phyloP scores from a whole-genome alignment of 1,140 invertebrate species.

The Schlechtendalia chinensis region DNA sequence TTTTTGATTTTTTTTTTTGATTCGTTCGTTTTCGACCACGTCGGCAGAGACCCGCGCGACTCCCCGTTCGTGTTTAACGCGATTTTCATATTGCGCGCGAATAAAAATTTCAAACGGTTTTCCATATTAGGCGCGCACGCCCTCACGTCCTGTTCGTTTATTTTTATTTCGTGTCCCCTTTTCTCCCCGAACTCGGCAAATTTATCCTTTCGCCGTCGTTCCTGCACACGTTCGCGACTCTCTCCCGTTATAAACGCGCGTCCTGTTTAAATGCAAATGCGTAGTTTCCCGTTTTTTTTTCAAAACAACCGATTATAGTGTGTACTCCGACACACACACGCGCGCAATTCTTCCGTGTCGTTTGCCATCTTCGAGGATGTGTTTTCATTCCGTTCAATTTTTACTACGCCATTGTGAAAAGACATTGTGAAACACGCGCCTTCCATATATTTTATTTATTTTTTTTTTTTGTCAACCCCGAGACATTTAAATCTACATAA shows the following conservation, averaged over 20 bases:
- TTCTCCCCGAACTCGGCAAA: neutral
- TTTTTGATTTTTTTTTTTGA: too few species aligned
- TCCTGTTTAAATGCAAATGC: slow-evolving; percentile 14
- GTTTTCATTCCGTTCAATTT: neutral
- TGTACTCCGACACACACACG: neutral
- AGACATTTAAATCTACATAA: neutral
- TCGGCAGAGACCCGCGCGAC: too few species aligned
- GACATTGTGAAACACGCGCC: neutral
- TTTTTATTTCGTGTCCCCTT: neutral
- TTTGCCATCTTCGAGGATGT: neutral
- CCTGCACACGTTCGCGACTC: neutral
- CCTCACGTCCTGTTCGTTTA: neutral
- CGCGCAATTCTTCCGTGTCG: neutral
- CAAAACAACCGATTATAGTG: neutral
- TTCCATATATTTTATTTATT: neutral
- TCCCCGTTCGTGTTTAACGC: too few species aligned
- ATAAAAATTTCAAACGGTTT: neutral
- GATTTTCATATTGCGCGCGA: too few species aligned
- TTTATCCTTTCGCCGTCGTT: neutral
- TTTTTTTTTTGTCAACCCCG: neutral
- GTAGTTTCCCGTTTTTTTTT: neutral
- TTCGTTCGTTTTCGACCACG: too few species aligned
- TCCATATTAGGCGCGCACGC: neutral
- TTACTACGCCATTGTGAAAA: neutral
- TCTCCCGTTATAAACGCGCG: neutral